A percentile compares a stretch with the other conserved stretches of the same genome.
Evolutionary conservation across 2,113 vertebrate species (phyloP).

Genomic region (Microtus pennsylvanicus): DNA sequence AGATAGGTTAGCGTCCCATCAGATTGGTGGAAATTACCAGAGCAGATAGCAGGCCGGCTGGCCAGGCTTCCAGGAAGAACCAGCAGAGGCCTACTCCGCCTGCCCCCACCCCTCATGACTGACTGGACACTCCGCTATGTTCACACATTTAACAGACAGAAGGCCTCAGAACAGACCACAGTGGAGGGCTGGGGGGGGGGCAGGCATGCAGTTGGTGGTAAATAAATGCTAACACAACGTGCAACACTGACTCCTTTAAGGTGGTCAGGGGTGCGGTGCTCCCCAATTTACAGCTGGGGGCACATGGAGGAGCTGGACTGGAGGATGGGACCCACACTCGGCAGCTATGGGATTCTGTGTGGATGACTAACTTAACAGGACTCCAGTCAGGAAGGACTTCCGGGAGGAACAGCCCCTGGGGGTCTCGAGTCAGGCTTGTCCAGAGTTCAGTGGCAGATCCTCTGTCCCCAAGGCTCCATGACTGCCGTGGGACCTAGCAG

Average conservation of each 20-base stretch:
- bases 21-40: background rate
- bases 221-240: background rate
- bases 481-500: background rate
- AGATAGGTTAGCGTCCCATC: background rate
- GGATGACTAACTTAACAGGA: background rate
- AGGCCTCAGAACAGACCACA: no score
- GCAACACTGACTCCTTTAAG: no score
- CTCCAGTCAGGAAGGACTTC: background rate
- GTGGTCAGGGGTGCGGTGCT: background rate
- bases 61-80: background rate
- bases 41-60: background rate
- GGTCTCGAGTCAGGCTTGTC: background rate
- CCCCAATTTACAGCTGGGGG: background rate
- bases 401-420: background rate
- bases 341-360: background rate
- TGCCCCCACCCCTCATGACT: rapidly evolving
- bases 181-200: no score
- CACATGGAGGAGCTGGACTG: background rate
- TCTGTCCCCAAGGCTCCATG: background rate
- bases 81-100: background rate
- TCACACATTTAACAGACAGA: background rate
- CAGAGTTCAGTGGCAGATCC: background rate
- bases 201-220: background rate
- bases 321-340: rapidly evolving
- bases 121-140: background rate